Percentiles rank a stretch among this genome's conserved stretches.
Evolutionary conservation across 2,113 vertebrate genomes (phyloP).

Genomic region (Bubo scandiacus): DNA sequence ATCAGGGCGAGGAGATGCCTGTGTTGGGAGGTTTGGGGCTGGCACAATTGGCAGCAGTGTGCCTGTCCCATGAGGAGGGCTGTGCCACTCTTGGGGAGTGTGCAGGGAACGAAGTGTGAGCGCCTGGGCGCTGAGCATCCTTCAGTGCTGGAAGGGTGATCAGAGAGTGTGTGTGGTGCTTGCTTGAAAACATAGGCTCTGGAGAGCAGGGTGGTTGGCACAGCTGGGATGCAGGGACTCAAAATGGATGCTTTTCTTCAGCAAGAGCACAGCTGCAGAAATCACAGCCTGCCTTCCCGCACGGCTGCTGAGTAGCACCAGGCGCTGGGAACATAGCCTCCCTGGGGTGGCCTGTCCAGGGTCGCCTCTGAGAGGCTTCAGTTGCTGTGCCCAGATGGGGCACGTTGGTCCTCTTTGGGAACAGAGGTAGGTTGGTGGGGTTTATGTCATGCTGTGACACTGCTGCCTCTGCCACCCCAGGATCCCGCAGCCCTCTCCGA

Average conservation of each 20-base stretch:
- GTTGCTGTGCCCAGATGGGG: neutral
- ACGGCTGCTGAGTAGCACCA: neutral
- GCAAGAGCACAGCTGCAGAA: neutral
- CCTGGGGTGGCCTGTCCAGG: neutral
- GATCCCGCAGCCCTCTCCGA: neutral
- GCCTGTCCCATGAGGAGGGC: accelerated
- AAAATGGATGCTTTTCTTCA: neutral
- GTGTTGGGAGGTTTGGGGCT: neutral
- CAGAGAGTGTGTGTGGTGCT: neutral
- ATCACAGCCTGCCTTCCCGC: neutral
- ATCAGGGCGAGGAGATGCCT: neutral
- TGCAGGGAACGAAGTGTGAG: neutral
- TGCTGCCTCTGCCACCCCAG: neutral
- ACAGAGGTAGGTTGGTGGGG: neutral
- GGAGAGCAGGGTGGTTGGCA: neutral
- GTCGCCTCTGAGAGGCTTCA: neutral
- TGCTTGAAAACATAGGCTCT: neutral
- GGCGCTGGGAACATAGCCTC: neutral
- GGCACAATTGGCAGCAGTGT: accelerated
- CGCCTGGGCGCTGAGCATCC: accelerated
- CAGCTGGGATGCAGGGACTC: neutral
- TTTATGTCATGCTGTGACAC: neutral
- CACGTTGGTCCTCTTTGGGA: neutral
- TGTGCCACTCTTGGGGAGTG: accelerated
- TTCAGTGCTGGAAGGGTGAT: neutral